Base-by-base conservation (phyloP, 2,113 vertebrate genomes). In the Melanotaenia duboulayi region DNA sequence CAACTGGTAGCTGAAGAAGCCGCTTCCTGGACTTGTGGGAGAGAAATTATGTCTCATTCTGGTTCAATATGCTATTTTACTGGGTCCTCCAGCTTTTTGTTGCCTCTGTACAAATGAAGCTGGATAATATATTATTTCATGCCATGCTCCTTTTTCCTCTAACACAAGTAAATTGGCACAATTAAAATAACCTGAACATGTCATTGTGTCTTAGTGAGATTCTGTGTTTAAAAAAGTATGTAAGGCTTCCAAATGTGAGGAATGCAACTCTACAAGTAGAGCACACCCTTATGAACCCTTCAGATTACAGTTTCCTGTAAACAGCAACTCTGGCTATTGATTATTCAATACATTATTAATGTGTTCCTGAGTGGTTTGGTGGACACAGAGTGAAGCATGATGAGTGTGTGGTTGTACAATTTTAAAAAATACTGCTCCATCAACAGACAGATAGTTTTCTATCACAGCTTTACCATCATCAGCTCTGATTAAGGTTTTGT, bases 331-430 rank as follows among this genome's bases (percentile, higher is more conserved):
- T 75, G 59, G 39, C 7, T 51, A 83, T 71, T 20, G 69, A 83
- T 85, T 65, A 59, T 66, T 80, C 65, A 51, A 78, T 91, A 32
- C 42, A 84, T 89, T 81, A 88, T 86, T 84, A 78, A 91, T 91
- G 85, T 20, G 8, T 23, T 23, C 49, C 51, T 46, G 84, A 89
- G 83, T 79, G 87, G 75, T 77, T 78, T 65, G 35, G 7, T 25
- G 71, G 37, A 61, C 20, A 32, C 44, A 8, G 32, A 35, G n/a
- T 74, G 78, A 64, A 46, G 54, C 23, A 24, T 70, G 63, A 59
- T 77, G 71, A 74, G 56, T 52, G 35, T 80, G 70, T 74, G 58
- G 25, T 40, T 64, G 32, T 42, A 52, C 49, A 68, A 42, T 4
- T 1, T 37, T 22, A 60, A 71, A 68, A 40, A 2, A 59, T 51